Evolutionary conservation across 2,888 invertebrate genomes (phyloP), one percentile per base, ranked within the genome.

Genomic region (Mycalesis mineus): DNA sequence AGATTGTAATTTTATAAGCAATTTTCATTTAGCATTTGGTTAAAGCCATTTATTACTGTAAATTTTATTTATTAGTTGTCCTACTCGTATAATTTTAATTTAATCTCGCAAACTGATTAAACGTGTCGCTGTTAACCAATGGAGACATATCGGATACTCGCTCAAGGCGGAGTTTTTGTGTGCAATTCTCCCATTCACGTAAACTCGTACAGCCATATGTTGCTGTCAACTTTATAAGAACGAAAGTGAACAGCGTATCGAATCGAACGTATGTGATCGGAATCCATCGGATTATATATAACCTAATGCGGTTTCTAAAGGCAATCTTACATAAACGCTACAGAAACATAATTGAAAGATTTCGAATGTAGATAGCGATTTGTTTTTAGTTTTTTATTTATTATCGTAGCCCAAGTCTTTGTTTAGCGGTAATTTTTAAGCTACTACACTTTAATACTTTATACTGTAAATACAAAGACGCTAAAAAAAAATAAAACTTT

Each of bases 171-270:
- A n/a, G 13, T 53, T 45, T 45, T 53, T 53, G 37, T 14, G n/a
- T 8, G 22, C 45, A 45, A 53, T 53, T 53, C 40, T 53, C 44
- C 53, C 53, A 53, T 53, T 45, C 36, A 45, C 13, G 36, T 53
- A 45, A 37, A 53, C 37, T 14, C 44, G 41, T 33, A 28, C 53
- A 9, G 14, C 52, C 52, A 53, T 53, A 53, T 53, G 44, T 53
- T 73, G 58, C 63, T 61, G 65, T 60, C 70, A 76, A 53, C 45
- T 52, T 42, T 55, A 57, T 57, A 47, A 60, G 71, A 79, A 75
- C 62, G 80, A 80, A 81, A 80, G 83, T 77, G 69, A 68, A 62
- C 62, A 41, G 52, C 55, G 56, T 39, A 31, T 39, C 54, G 55
- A 58, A 51, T 55, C 40, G 56, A 39, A 51, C 28, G 39, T 51